Percentiles rank a stretch among this genome's conserved stretches.
These are phyloP conservation scores for Notothenia coriiceps DNA, from an alignment of 2,113 vertebrate genomes.

Conservation along the genomic window DNA sequence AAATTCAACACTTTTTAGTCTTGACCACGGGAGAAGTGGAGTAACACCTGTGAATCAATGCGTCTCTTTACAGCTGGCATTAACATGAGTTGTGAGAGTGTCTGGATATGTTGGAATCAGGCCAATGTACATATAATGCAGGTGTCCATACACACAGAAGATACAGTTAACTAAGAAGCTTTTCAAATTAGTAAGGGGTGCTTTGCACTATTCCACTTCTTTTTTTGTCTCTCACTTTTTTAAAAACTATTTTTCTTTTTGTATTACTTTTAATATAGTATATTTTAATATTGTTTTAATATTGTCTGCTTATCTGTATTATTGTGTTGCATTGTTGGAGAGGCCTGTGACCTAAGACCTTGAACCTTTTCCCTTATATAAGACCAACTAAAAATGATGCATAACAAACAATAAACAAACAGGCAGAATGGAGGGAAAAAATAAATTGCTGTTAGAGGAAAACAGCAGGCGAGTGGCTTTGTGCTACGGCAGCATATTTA, in stretches of 20 bases:
- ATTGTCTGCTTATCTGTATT: too few species aligned
- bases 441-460: neutral
- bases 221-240: too few species aligned
- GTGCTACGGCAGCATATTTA: neutral
- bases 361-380: neutral
- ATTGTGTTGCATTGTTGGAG: too few species aligned
- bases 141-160: slow-evolving; percentile 23
- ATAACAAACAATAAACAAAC: neutral
- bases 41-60: slow-evolving; percentile 62
- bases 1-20: slow-evolving; percentile 43
- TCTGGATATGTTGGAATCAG: slow-evolving; percentile 40
- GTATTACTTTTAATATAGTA: too few species aligned
- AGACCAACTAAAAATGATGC: neutral
- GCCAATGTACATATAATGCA: slow-evolving; percentile 35
- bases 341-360: too few species aligned
- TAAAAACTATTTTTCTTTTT: too few species aligned
- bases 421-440: neutral
- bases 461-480: neutral
- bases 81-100: slow-evolving; percentile 20
- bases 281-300: too few species aligned
- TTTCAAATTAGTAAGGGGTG: neutral
- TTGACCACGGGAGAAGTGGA: slow-evolving; percentile 21
- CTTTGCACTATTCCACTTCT: too few species aligned
- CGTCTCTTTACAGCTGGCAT: slow-evolving; percentile 36
- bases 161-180: slow-evolving; percentile 29